phyloP scores from a whole-genome alignment of 2,797 vertebrate genomes.

The Onychomys arenicola region DNA sequence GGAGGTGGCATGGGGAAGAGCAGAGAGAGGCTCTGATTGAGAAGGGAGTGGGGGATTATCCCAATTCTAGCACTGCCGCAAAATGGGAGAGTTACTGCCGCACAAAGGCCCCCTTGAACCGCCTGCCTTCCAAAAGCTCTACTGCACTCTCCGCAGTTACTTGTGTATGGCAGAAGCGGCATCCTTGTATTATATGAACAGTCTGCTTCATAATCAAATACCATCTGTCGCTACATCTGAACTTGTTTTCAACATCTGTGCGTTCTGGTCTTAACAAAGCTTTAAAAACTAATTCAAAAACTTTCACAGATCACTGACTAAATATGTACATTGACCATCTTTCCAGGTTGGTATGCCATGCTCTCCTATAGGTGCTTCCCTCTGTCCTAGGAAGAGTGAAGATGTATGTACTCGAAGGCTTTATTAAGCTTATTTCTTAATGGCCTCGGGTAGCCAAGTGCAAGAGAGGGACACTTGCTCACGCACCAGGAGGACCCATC shows the following conservation, averaged over 20 bases:
- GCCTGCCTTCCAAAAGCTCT: slow-evolving; percentile 91
- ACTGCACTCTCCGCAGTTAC: slow-evolving; percentile 94
- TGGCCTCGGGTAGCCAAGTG: slow-evolving; percentile 93
- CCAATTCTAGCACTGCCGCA: slow-evolving; percentile 88
- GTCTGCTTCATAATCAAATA: slow-evolving; percentile 99
- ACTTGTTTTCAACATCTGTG: slow-evolving; percentile 98
- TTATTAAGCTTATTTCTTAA: slow-evolving; percentile 92
- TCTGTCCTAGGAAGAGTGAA: slow-evolving; percentile 87
- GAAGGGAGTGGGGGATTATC: slow-evolving; percentile 86
- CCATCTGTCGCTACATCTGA: slow-evolving; percentile 99
- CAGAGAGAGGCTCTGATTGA: slow-evolving; percentile 68
- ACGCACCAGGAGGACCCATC: slow-evolving; percentile 91
- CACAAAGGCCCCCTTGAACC: slow-evolving; percentile 91
- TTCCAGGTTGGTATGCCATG: slow-evolving; percentile 90
- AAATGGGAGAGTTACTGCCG: slow-evolving; percentile 90
- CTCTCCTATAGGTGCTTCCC: slow-evolving; percentile 92
- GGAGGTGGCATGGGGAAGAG: background rate
- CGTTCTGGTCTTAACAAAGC: slow-evolving; percentile 99
- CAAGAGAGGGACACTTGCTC: slow-evolving; percentile 91
- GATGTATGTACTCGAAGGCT: slow-evolving; percentile 87
- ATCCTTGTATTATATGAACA: slow-evolving; percentile 99
- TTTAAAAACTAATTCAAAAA: slow-evolving; percentile 99
- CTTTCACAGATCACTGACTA: slow-evolving; percentile 97
- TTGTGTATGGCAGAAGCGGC: slow-evolving; percentile 98
- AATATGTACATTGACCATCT: slow-evolving; percentile 92